phyloP scores from a whole-genome alignment of 53 echinoderm and acorn worm genomes.

The Antedon mediterranea region DNA sequence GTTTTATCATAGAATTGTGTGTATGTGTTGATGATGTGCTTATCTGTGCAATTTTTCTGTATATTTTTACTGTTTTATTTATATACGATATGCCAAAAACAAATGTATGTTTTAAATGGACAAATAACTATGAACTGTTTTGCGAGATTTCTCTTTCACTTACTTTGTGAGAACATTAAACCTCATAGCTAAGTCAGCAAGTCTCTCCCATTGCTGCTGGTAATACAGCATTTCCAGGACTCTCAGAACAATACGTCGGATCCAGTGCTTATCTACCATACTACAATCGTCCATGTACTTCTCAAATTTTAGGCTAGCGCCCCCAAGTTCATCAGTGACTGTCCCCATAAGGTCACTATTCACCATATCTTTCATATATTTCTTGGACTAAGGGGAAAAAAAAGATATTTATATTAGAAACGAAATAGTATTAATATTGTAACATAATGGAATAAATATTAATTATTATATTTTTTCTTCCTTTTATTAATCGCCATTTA shows the following conservation, averaged over 20 bases:
- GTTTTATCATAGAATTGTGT: too few species aligned
- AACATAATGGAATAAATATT: neutral
- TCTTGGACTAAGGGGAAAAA: constrained; percentile 20
- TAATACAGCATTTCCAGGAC: constrained; percentile 89
- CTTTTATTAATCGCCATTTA: too few species aligned
- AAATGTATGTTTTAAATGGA: too few species aligned
- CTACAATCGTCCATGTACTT: constrained; percentile 58
- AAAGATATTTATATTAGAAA: too few species aligned
- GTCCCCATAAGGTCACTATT: constrained; percentile 74
- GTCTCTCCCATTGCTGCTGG: constrained; percentile 88
- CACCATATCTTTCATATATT: constrained; percentile 19
- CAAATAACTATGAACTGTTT: too few species aligned
- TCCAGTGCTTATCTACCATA: constrained; percentile 80
- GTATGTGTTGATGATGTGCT: too few species aligned
- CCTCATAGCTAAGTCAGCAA: constrained; percentile 90
- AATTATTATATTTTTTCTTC: neutral
- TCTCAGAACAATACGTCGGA: constrained; percentile 66
- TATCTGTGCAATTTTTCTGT: too few species aligned
- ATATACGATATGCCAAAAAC: too few species aligned
- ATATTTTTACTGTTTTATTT: too few species aligned
- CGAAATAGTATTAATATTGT: too few species aligned
- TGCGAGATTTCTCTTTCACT: too few species aligned
- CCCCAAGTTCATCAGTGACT: constrained; percentile 74
- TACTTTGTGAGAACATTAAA: constrained; percentile 84
- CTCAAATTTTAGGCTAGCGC: constrained; percentile 95